Evolutionary conservation across 2,888 invertebrate species (phyloP).

Genomic region (Pyralis farinalis): DNA sequence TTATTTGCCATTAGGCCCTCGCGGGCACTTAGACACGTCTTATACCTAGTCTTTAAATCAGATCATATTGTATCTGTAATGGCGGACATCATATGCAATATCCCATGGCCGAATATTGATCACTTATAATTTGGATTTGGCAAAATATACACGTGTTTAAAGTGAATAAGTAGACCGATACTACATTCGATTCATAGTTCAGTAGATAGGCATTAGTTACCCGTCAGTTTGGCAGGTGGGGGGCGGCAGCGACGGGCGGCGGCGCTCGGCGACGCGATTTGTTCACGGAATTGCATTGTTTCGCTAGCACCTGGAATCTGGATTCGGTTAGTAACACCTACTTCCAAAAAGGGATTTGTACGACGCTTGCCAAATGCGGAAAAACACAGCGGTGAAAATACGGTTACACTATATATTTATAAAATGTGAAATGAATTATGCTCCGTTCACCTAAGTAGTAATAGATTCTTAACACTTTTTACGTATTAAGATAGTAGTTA

Average conservation of each 20-base stretch:
- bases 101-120: too few relatives aligned
- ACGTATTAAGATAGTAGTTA: too few relatives aligned
- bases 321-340: slow-evolving; percentile 57
- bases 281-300: slow-evolving; percentile 69
- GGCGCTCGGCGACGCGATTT: slow-evolving; percentile 48
- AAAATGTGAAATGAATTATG: too few relatives aligned
- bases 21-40: too few relatives aligned
- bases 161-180: slow-evolving; percentile 8
- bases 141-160: not conserved
- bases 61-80: too few relatives aligned
- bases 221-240: slow-evolving; percentile 12
- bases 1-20: too few relatives aligned
- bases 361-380: slow-evolving; percentile 20
- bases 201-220: slow-evolving; percentile 21
- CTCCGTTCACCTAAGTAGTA: too few relatives aligned
- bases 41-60: too few relatives aligned
- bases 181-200: slow-evolving; percentile 13
- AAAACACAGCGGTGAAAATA: slow-evolving; percentile 9
- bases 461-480: too few relatives aligned
- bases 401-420: slow-evolving; percentile 11
- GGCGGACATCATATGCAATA: too few relatives aligned
- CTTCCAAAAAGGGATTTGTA: slow-evolving; percentile 48
- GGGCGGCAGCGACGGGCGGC: slow-evolving; percentile 19
- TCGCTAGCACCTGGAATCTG: slow-evolving; percentile 67
- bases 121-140: not conserved